Evolutionary conservation across 2,113 vertebrate genomes (phyloP).

Genomic region (Sakesphorus luctuosus): DNA sequence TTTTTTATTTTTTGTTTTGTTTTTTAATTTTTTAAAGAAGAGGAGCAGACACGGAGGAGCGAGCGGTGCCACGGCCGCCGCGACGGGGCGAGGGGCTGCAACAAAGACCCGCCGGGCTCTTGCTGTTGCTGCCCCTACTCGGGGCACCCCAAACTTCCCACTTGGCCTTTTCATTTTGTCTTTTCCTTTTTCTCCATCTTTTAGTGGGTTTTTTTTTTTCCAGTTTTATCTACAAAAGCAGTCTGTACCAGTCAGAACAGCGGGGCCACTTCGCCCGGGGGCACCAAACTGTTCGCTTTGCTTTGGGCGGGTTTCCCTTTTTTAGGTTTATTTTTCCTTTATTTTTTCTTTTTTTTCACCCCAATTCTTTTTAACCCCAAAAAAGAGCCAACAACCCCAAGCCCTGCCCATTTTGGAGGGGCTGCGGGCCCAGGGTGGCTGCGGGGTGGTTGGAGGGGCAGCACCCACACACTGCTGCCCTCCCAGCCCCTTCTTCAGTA

Average conservation of each 20-base stretch:
- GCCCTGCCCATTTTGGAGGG: neutral
- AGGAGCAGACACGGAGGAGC: neutral
- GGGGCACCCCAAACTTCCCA: neutral
- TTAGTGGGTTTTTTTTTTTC: neutral
- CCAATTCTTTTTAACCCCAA: neutral
- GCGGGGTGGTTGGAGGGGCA: neutral
- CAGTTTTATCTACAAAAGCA: conserved; percentile 55
- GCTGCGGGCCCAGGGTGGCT: rapidly evolving
- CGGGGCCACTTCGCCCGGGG: neutral
- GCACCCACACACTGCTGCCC: neutral
- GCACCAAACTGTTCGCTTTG: neutral
- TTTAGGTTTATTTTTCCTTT: neutral
- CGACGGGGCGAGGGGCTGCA: neutral
- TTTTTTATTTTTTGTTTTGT: neutral
- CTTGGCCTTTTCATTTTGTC: neutral
- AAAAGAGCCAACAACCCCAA: neutral
- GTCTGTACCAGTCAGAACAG: conserved; percentile 5
- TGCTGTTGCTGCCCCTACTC: neutral
- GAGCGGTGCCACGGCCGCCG: neutral
- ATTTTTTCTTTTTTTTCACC: neutral
- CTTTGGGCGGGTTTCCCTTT: neutral
- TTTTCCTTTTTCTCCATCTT: neutral
- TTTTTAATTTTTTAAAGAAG: neutral
- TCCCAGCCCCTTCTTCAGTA: conserved; percentile 74
- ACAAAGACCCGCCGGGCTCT: neutral